Evolutionary conservation across 2,888 invertebrate genomes (phyloP), one percentile per base, ranked within the genome.

Genomic region (Dicranocentrus wangi): DNA sequence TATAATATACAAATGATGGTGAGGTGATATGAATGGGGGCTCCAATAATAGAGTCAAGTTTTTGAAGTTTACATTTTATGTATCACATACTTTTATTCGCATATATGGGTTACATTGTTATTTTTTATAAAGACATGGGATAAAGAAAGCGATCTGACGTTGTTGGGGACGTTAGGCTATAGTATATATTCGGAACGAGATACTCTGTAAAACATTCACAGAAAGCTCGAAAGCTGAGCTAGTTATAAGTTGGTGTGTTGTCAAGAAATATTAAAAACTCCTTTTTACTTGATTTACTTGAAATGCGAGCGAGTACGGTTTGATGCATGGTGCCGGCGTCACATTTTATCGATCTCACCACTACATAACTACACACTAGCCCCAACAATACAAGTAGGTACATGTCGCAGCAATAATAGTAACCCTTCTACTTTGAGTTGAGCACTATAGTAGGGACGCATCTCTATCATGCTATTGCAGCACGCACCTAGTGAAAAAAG

Each of bases 271-370:
- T 39, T 39, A 39, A 13, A 8, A 39, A 39, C 7, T 39, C 51
- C 19, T 51, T 51, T 19, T 51, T 51, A 51, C 51, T 51, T 51
- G 51, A 51, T 51, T 17, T 51, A 51, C 51, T 51, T 51, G 51
- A 51, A 39, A 39, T 39, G 13, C 13, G 13, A 8, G 39, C 13
- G 39, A 8, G 39, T n/a, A 15, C 17, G 39, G 13, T n/a, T n/a
- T n/a, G n/a, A n/a, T n/a, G n/a, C n/a, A n/a, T n/a, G n/a, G n/a
- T 43, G 43, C 43, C 43, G 43, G 43, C 2, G 43, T n/a, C 15
- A 43, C 43, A 8, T 8, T 43, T 43, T 43, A 43, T 43, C 2
- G n/a, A n/a, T n/a, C n/a, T n/a, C n/a, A n/a, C n/a, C n/a, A n/a
- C n/a, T n/a, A n/a, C n/a, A n/a, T n/a, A n/a, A n/a, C n/a, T n/a